phyloP scores from a whole-genome alignment of 2,888 invertebrate species.

The Cryptus armator region DNA sequence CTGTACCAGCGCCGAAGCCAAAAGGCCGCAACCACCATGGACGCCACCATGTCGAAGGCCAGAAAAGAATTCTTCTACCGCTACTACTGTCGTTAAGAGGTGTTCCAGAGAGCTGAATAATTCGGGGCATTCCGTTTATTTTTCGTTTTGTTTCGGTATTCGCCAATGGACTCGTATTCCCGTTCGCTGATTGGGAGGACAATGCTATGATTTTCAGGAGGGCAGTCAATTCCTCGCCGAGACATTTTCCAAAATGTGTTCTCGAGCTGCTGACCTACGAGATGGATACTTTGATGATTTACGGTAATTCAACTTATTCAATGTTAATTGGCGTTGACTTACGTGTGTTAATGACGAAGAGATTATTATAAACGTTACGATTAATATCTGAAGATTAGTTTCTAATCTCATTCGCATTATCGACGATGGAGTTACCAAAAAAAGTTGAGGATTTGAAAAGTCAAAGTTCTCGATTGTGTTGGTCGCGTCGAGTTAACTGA shows the following conservation, averaged over 20 bases:
- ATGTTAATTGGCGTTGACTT: slow-evolving; percentile 8
- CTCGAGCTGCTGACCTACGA: not conserved
- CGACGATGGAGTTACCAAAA: not conserved
- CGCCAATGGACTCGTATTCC: not conserved
- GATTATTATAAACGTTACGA: slow-evolving; percentile 6
- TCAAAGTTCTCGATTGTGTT: not conserved
- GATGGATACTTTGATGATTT: not conserved
- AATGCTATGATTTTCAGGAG: not conserved
- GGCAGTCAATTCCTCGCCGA: not conserved
- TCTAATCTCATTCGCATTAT: slow-evolving; percentile 17
- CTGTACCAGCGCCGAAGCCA: not conserved
- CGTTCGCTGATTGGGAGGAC: not conserved
- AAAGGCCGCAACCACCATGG: not conserved
- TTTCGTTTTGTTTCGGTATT: not conserved
- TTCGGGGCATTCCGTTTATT: too few species aligned
- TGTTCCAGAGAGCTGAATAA: not conserved
- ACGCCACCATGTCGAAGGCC: not conserved
- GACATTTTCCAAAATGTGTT: not conserved
- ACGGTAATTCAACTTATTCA: too few species aligned
- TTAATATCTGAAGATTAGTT: slow-evolving; percentile 1
- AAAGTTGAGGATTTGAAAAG: not conserved
- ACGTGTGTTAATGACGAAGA: slow-evolving; percentile 9
- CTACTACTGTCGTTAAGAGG: not conserved
- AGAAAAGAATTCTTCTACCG: not conserved
- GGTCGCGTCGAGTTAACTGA: slow-evolving; percentile 3